Percentiles rank a stretch among this genome's conserved stretches.
Conservation (phyloP, 2,888 invertebrate genomes). For the Orchesella flavescens region DNA sequence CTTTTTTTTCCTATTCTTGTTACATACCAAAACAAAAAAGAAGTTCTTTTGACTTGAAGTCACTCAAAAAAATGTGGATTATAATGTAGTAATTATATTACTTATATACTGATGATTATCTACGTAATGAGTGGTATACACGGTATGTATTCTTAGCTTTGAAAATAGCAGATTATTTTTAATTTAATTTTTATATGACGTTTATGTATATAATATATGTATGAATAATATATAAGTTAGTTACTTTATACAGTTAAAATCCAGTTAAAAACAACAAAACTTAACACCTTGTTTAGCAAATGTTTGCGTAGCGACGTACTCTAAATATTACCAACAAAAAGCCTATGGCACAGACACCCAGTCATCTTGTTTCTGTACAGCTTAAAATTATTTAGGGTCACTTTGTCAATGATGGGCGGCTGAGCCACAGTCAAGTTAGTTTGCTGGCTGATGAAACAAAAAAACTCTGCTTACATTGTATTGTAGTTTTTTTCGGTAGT, state of each 20-base stretch:
- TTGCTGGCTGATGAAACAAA: too few species aligned
- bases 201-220: not conserved
- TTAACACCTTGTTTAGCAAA: too few species aligned
- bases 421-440: constrained; percentile 4
- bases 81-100: constrained; percentile 3
- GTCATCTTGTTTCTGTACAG: constrained; percentile 30
- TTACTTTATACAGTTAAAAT: constrained; percentile 11
- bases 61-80: not conserved
- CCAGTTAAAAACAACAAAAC: not conserved
- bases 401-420: constrained; percentile 26
- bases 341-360: constrained; percentile 50
- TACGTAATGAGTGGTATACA: constrained; percentile 30
- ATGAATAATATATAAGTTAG: not conserved
- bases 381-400: constrained; percentile 19
- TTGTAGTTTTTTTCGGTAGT: not conserved
- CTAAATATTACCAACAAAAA: not conserved
- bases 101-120: constrained; percentile 11
- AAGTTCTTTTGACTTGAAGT: not conserved
- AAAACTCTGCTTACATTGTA: too few species aligned
- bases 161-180: constrained; percentile 15
- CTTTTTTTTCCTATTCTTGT: not conserved
- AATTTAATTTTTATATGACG: not conserved
- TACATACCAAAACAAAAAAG: constrained; percentile 1
- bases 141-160: constrained; percentile 3
- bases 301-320: too few species aligned